phyloP scores from a whole-genome alignment of 2,888 invertebrate genomes.

The Vesta saturnalis region DNA sequence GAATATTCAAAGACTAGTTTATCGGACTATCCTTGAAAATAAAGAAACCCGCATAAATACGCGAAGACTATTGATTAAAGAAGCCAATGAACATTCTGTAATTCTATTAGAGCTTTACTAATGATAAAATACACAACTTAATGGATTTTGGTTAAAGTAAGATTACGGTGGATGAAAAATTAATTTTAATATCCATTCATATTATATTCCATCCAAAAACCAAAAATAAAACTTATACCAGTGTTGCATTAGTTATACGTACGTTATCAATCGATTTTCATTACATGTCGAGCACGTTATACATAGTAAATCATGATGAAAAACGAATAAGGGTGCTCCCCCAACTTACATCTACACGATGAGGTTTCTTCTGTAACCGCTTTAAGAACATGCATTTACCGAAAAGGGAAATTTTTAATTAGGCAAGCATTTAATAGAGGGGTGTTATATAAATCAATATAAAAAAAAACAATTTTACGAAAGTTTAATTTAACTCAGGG shows the following conservation, averaged over 20 bases:
- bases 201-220: too few relatives aligned
- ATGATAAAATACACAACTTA: too few relatives aligned
- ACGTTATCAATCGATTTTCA: constrained; percentile 1
- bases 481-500: constrained; percentile 1
- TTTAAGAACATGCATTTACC: not conserved
- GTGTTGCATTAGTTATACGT: not conserved
- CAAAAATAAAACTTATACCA: not conserved
- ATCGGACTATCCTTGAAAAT: too few relatives aligned
- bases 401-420: not conserved
- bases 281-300: constrained; percentile 1
- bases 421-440: not conserved
- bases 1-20: too few relatives aligned
- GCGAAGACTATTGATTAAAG: too few relatives aligned
- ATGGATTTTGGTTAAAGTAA: too few relatives aligned
- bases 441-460: not conserved
- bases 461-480: not conserved
- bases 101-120: too few relatives aligned
- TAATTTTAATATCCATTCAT: too few relatives aligned
- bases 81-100: too few relatives aligned
- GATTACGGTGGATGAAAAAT: too few relatives aligned
- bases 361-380: not conserved
- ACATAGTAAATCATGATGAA: not conserved
- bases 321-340: not conserved
- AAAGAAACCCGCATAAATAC: too few relatives aligned
- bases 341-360: not conserved